Percentiles rank a stretch among this genome's conserved stretches.
Evolutionary conservation across 2,888 invertebrate species (phyloP).

Genomic region (Oasisia sp.): DNA sequence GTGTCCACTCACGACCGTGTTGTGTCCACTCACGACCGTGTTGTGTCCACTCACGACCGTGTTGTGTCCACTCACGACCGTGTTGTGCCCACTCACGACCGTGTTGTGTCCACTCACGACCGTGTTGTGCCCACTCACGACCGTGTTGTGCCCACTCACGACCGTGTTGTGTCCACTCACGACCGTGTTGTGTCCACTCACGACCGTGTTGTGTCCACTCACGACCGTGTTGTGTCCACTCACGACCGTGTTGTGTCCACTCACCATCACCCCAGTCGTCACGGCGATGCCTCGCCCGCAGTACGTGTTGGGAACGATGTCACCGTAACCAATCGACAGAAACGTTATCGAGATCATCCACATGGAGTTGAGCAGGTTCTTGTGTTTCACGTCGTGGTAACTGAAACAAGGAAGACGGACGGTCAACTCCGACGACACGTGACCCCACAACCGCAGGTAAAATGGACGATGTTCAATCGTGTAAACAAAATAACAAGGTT

Average conservation of each 20-base stretch:
- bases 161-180: too few species aligned
- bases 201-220: slow-evolving; percentile 67
- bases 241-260: slow-evolving; percentile 29
- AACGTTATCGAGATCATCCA: slow-evolving; percentile 99
- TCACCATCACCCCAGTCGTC: slow-evolving; percentile 99
- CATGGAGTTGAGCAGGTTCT: slow-evolving; percentile 96
- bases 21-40: too few species aligned
- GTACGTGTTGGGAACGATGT: slow-evolving; percentile 98
- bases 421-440: not conserved
- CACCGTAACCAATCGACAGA: slow-evolving; percentile 97
- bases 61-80: slow-evolving; percentile 73
- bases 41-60: slow-evolving; percentile 70
- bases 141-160: slow-evolving; percentile 71
- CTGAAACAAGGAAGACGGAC: slow-evolving; percentile 68
- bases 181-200: slow-evolving; percentile 67
- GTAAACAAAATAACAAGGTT: too few species aligned
- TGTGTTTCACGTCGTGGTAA: slow-evolving; percentile 98
- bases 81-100: too few species aligned
- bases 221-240: slow-evolving; percentile 68
- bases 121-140: too few species aligned
- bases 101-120: slow-evolving; percentile 71
- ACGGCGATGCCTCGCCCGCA: slow-evolving; percentile 99
- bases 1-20: slow-evolving; percentile 75
- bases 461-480: too few species aligned
- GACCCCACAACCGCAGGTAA: not conserved